A percentile compares a stretch with the other conserved stretches of the same genome.
These are phyloP conservation scores for Aphelinus certus DNA, from an alignment of 1,140 invertebrate species.

Conservation along the genomic window DNA sequence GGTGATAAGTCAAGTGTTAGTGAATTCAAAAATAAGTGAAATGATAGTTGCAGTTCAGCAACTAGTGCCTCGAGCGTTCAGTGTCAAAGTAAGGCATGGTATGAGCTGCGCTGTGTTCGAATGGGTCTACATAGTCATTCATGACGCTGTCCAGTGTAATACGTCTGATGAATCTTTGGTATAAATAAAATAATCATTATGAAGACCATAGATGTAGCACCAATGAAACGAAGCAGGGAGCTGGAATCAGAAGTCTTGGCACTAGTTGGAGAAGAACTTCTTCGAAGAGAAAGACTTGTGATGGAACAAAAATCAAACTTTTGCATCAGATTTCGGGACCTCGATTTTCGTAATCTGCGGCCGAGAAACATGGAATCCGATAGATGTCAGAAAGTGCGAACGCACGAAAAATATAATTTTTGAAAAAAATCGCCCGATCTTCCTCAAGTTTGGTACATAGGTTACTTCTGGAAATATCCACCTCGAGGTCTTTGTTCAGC, in stretches of 20 bases:
- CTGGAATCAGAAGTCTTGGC: constrained; percentile 41
- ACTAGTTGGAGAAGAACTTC: constrained; percentile 21
- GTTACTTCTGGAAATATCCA: too few relatives aligned
- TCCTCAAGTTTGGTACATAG: too few relatives aligned
- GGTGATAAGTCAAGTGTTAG: neutral
- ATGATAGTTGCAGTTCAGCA: neutral
- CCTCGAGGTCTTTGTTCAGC: too few relatives aligned
- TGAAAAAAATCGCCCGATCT: too few relatives aligned
- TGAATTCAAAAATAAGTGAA: neutral
- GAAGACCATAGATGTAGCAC: constrained; percentile 39
- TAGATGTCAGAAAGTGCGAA: too few relatives aligned
- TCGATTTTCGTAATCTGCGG: too few relatives aligned
- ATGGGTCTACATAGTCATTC: constrained; percentile 48
- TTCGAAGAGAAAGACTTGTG: too few relatives aligned
- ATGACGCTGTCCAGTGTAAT: constrained; percentile 51
- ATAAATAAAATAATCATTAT: constrained; percentile 44
- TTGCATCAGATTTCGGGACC: too few relatives aligned
- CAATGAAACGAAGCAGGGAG: constrained; percentile 45
- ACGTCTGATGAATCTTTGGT: constrained; percentile 42
- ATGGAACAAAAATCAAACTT: too few relatives aligned
- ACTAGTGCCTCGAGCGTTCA: constrained; percentile 16
- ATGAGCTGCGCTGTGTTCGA: constrained; percentile 49
- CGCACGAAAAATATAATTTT: too few relatives aligned
- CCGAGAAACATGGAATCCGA: too few relatives aligned
- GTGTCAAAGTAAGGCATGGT: constrained; percentile 41